phyloP scores from a whole-genome alignment of 2,797 vertebrate species.

The Peromyscus nudipes region DNA sequence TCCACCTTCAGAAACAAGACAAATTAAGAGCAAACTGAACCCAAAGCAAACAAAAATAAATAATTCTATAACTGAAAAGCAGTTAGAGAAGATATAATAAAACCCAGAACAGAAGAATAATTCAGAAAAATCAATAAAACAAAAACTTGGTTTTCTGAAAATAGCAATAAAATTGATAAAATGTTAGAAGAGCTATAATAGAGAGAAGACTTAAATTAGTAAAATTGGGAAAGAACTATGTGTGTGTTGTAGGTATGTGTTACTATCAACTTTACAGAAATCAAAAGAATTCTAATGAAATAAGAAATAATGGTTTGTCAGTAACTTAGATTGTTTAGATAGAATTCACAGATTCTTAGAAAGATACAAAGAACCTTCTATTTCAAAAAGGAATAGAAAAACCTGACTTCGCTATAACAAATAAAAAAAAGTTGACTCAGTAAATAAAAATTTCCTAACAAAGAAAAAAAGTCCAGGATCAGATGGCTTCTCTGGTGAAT shows the following conservation, averaged over 20 bases:
- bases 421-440: background rate
- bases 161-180: slow-evolving; percentile 23
- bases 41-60: background rate
- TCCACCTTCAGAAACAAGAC: background rate
- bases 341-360: background rate
- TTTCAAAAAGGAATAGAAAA: slow-evolving; percentile 20
- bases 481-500: slow-evolving; percentile 24
- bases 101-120: slow-evolving; percentile 29
- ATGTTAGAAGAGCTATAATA: background rate
- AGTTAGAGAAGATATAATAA: background rate
- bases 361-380: slow-evolving; percentile 10
- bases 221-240: background rate
- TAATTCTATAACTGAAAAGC: background rate
- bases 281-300: slow-evolving; percentile 11
- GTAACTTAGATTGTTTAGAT: background rate
- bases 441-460: slow-evolving; percentile 11
- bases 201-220: slow-evolving; percentile 13
- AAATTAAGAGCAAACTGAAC: slow-evolving; percentile 27
- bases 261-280: background rate
- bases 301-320: background rate
- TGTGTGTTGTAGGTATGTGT: background rate
- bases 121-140: slow-evolving; percentile 43
- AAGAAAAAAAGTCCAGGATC: background rate
- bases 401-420: background rate
- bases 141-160: slow-evolving; percentile 29